Conservation (phyloP, 2,888 invertebrate genomes). For the Endotricha flammealis region DNA sequence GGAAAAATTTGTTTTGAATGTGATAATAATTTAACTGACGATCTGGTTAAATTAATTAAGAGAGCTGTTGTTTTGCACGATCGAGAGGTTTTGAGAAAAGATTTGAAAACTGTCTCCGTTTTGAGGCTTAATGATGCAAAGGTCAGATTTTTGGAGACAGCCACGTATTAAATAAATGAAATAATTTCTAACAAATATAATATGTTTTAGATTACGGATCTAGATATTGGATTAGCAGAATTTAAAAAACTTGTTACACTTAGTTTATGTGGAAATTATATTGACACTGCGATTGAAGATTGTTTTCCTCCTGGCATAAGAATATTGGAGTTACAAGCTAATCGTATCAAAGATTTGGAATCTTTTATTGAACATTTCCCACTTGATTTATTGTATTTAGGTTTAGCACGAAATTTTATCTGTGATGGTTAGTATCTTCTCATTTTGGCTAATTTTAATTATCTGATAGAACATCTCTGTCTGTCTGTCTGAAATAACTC, state of each 20-base stretch:
- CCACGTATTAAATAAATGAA: slow-evolving; percentile 1
- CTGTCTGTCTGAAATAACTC: no score
- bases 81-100: slow-evolving; percentile 36
- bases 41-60: slow-evolving; percentile 45
- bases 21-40: slow-evolving; percentile 49
- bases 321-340: slow-evolving; percentile 70
- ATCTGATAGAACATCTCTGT: no score
- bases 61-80: slow-evolving; percentile 39
- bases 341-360: slow-evolving; percentile 52
- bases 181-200: slow-evolving; percentile 4
- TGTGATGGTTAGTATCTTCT: slow-evolving; percentile 34
- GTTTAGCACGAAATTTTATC: slow-evolving; percentile 70
- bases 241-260: slow-evolving; percentile 60
- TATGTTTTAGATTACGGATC: slow-evolving; percentile 59
- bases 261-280: slow-evolving; percentile 62
- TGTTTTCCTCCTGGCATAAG: slow-evolving; percentile 55
- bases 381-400: slow-evolving; percentile 60
- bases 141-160: slow-evolving; percentile 37
- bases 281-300: slow-evolving; percentile 42
- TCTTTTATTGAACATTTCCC: slow-evolving; percentile 52
- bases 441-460: no score
- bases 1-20: slow-evolving; percentile 50
- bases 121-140: slow-evolving; percentile 50
- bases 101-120: slow-evolving; percentile 39
- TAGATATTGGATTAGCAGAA: slow-evolving; percentile 52